A percentile compares a stretch with the other conserved stretches of the same genome.
These are phyloP conservation scores for Protonemura montana DNA, from an alignment of 2,888 invertebrate species.

Conservation along the genomic window DNA sequence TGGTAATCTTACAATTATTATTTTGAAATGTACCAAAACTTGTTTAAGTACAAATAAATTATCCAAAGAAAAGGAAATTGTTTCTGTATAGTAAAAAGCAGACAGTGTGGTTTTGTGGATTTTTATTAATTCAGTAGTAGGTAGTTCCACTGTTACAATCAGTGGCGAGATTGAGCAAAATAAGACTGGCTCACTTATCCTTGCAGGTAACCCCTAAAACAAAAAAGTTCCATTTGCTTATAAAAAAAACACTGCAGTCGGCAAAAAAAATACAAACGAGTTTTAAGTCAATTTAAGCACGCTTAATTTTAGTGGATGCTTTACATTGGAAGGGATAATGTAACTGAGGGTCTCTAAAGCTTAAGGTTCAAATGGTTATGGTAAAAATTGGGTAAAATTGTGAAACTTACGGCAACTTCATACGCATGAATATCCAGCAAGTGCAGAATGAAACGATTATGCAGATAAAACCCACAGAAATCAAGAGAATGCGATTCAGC, in stretches of 20 bases:
- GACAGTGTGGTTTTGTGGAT: not conserved
- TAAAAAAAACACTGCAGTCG: constrained; percentile 14
- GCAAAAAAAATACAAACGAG: too few species aligned
- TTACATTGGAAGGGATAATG: too few species aligned
- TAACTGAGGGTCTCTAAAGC: too few species aligned
- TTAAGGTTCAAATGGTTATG: too few species aligned
- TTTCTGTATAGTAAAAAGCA: not conserved
- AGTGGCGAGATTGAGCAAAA: not conserved
- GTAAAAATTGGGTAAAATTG: too few species aligned
- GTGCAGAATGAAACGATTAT: constrained; percentile 94
- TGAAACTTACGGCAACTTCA: constrained; percentile 84
- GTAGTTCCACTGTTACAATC: not conserved
- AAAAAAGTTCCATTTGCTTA: constrained; percentile 44
- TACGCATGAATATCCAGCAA: constrained; percentile 97
- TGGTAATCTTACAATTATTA: not conserved
- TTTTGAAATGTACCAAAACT: too few species aligned
- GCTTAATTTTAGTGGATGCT: too few species aligned
- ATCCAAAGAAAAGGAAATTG: too few species aligned
- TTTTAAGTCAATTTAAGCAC: too few species aligned
- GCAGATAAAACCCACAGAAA: constrained; percentile 89
- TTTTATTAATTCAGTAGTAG: not conserved
- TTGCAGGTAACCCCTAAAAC: constrained; percentile 70
- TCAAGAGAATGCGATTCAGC: constrained; percentile 87
- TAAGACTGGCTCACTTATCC: constrained; percentile 58
- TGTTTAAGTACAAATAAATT: too few species aligned